Percentiles rank a stretch among this genome's conserved stretches.
Evolutionary conservation across 2,113 vertebrate genomes (phyloP).

Genomic region (Dunckerocampus dactyliophorus): DNA sequence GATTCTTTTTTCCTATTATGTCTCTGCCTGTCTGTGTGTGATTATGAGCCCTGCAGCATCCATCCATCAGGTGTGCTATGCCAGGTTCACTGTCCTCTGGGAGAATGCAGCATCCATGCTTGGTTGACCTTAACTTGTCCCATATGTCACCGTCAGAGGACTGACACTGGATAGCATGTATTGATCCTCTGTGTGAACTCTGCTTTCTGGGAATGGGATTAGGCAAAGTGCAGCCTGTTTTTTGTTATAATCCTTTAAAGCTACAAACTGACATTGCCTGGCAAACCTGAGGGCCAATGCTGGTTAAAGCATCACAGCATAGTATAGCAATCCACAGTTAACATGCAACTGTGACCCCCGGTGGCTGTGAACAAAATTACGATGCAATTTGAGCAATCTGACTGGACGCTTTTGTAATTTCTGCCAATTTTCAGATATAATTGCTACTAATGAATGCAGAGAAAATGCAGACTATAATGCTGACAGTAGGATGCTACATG

Average conservation of each 20-base stretch:
- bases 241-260: constrained; percentile 2
- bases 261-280: neutral
- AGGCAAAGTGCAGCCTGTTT: neutral
- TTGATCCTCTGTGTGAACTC: neutral
- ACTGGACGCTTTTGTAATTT: too few species aligned
- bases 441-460: too few species aligned
- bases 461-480: too few species aligned
- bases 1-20: neutral
- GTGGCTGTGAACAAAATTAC: too few species aligned
- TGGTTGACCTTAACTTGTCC: constrained; percentile 23
- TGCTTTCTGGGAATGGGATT: neutral
- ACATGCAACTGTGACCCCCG: too few species aligned
- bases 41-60: constrained; percentile 16
- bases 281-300: neutral
- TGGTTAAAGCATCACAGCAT: neutral
- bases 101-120: constrained; percentile 26
- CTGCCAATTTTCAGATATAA: too few species aligned
- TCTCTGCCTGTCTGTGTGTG: constrained; percentile 4
- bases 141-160: constrained; percentile 24
- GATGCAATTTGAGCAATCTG: too few species aligned
- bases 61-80: constrained; percentile 8
- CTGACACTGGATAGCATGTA: neutral
- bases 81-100: constrained; percentile 22
- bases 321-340: too few species aligned
- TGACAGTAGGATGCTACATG: too few species aligned